Evolutionary conservation across 2,888 invertebrate genomes (phyloP).

Genomic region (Leptura quadrifasciata): DNA sequence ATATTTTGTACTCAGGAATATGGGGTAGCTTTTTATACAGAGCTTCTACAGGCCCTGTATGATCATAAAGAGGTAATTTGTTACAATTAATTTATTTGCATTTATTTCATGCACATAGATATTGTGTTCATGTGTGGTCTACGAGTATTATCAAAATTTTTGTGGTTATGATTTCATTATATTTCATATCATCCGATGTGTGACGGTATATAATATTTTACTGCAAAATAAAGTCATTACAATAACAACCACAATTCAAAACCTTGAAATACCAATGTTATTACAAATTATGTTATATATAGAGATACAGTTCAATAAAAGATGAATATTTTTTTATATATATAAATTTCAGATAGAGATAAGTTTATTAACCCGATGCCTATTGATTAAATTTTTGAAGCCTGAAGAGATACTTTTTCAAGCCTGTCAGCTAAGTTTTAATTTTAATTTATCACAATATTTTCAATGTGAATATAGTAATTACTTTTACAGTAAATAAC

Average conservation of each 20-base stretch:
- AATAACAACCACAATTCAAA: not conserved
- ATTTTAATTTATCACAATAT: not conserved
- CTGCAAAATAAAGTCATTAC: not conserved
- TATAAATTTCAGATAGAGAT: not conserved
- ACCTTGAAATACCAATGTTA: not conserved
- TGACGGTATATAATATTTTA: not conserved
- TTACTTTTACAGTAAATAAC: no score
- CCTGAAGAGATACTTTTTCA: not conserved
- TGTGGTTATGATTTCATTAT: not conserved
- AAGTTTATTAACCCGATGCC: not conserved
- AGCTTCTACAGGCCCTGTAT: no score
- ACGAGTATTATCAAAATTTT: not conserved
- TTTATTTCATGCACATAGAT: no score
- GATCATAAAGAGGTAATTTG: no score
- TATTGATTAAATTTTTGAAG: constrained; percentile 1
- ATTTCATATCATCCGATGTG: not conserved
- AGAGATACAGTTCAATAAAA: not conserved
- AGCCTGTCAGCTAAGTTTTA: not conserved
- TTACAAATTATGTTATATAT: not conserved
- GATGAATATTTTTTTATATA: not conserved
- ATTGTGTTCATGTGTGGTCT: no score
- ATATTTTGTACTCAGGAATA: no score
- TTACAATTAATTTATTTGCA: no score
- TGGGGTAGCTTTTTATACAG: no score
- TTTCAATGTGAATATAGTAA: no score